Conservation (phyloP, 2,888 invertebrate species). For the Orchesella flavescens region DNA sequence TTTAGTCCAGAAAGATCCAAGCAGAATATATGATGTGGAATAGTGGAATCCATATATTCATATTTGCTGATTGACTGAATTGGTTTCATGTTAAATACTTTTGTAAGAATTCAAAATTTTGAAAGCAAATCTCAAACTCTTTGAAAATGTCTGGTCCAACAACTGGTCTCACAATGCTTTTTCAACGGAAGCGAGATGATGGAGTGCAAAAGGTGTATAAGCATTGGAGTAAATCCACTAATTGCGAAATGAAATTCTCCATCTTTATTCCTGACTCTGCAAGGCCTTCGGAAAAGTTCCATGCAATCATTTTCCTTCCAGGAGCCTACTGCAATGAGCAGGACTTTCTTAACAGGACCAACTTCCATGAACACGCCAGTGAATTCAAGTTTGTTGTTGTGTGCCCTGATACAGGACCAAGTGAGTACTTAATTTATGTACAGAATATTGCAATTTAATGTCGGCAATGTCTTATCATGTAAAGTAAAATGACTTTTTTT, state of each 20-base stretch:
- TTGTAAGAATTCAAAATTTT: neutral
- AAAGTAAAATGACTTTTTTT: neutral
- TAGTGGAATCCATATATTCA: too few species aligned
- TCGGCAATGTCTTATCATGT: neutral
- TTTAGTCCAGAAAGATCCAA: too few species aligned
- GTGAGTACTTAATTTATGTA: conserved; percentile 71
- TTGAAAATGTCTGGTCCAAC: conserved; percentile 30
- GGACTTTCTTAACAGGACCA: conserved; percentile 95
- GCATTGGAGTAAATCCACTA: conserved; percentile 79
- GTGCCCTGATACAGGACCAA: conserved; percentile 95
- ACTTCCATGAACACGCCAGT: conserved; percentile 91
- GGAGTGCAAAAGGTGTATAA: conserved; percentile 56
- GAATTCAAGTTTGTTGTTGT: conserved; percentile 89
- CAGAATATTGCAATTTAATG: neutral
- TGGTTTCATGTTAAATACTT: too few species aligned
- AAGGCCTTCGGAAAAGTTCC: conserved; percentile 79
- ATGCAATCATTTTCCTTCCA: conserved; percentile 92
- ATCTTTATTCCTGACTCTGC: conserved; percentile 89
- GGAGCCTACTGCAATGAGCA: conserved; percentile 95
- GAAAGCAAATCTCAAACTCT: conserved; percentile 58
- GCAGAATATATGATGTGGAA: too few species aligned
- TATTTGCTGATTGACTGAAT: too few species aligned
- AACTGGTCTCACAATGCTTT: conserved; percentile 39
- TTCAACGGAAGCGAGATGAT: conserved; percentile 50
- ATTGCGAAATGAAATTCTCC: conserved; percentile 94